Conservation (phyloP, 2,888 invertebrate species). For the Nebria brevicollis region DNA sequence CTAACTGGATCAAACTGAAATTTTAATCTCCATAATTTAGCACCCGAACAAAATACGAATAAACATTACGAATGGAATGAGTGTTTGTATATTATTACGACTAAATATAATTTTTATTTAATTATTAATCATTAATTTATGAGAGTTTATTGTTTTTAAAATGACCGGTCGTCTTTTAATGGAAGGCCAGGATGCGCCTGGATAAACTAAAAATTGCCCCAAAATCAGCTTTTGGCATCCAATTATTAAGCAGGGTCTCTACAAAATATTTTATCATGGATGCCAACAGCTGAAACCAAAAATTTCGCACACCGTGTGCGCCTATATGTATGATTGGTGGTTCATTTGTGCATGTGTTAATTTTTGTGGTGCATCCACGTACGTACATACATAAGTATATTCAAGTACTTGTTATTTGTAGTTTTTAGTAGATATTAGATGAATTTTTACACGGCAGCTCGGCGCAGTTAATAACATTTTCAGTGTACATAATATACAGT, state of each 20-base stretch:
- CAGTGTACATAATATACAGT: constrained; percentile 46
- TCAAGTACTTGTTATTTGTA: constrained; percentile 41
- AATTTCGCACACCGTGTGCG: not conserved
- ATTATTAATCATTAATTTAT: constrained; percentile 7
- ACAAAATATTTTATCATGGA: constrained; percentile 62
- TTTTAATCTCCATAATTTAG: constrained; percentile 41
- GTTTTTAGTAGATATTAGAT: constrained; percentile 32
- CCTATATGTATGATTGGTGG: not conserved
- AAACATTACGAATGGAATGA: constrained; percentile 5
- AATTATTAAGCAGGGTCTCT: constrained; percentile 64
- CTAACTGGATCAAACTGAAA: constrained; percentile 33
- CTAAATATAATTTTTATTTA: not conserved
- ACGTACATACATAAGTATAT: constrained; percentile 12
- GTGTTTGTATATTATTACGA: not conserved
- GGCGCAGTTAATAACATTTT: constrained; percentile 33
- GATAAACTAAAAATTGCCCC: not conserved
- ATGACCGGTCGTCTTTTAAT: not conserved
- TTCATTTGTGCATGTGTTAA: not conserved
- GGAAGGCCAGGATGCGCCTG: not conserved
- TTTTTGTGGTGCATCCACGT: constrained; percentile 7
- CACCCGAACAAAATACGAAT: constrained; percentile 9
- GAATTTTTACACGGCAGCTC: constrained; percentile 45
- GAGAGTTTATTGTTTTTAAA: constrained; percentile 7
- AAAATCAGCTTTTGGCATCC: constrained; percentile 57
- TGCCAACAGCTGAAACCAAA: constrained; percentile 57